Conservation (phyloP, 2,888 invertebrate genomes). For the Eristalinus sepulchralis region DNA sequence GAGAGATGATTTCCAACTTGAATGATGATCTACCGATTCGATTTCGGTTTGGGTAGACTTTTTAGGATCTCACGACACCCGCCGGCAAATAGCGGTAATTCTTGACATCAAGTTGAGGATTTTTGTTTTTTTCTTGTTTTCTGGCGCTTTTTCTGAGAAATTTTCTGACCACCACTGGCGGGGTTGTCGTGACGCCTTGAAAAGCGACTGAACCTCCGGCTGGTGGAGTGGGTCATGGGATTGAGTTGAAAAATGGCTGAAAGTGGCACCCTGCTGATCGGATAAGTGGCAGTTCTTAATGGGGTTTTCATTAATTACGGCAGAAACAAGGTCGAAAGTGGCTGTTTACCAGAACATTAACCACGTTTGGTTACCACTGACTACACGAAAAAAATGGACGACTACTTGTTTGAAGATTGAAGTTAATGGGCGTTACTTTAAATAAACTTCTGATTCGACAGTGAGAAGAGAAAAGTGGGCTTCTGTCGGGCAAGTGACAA, state of each 20-base stretch:
- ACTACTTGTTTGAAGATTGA: background rate
- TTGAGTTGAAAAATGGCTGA: background rate
- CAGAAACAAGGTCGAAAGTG: background rate
- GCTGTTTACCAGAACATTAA: background rate
- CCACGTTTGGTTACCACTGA: background rate
- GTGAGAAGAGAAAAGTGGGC: background rate
- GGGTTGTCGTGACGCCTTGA: background rate
- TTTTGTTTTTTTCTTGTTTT: background rate
- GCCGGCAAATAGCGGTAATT: constrained; percentile 10
- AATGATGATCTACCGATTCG: constrained; percentile 2
- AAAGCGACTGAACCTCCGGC: background rate
- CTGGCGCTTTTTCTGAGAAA: too few species aligned
- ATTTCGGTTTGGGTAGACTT: background rate
- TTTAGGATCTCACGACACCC: background rate
- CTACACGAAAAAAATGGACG: background rate
- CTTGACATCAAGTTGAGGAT: background rate
- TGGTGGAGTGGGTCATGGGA: background rate
- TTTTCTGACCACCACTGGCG: background rate
- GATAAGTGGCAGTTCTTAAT: background rate
- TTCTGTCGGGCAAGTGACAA: background rate
- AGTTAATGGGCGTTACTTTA: background rate
- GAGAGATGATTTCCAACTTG: constrained; percentile 15
- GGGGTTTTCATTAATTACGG: background rate
- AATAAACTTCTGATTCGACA: background rate
- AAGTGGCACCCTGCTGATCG: background rate